Base-by-base conservation (phyloP, 2,888 invertebrate species). In the Scaptodrosophila latifasciaeformis region DNA sequence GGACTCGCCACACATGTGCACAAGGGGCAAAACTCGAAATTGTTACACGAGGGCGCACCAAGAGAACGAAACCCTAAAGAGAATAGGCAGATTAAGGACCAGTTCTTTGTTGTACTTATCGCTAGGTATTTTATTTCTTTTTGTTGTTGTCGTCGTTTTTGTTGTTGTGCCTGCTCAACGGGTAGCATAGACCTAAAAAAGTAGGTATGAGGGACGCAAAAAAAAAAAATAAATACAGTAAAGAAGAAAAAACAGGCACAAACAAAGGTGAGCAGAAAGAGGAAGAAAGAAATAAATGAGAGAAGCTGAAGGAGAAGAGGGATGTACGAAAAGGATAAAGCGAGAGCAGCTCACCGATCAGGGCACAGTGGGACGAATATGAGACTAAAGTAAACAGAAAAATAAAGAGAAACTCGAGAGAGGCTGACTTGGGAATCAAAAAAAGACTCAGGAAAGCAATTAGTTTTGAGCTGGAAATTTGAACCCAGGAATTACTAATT, bases 51-150 rank as follows among this genome's bases (percentile, higher is more conserved):
- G 10, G 19, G 19, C 80, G 44, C 50, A 48, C 45, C 31, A 42
- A 37, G 58, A 49, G 30, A 48, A 35, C 54, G 42, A 55, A 67
- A n/a, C n/a, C n/a, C n/a, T n/a, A n/a, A n/a, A n/a, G 57, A 64
- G 63, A 66, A 63, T 64, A 50, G 48, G 57, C 67, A 70, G 74
- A 74, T 74, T 74, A 74, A 77, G 78, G 80, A 77, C 74, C 80
- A 72, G 80, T 69, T 65, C 74, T 69, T 80, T 80, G 70, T 63
- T 80, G 50, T 51, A 57, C 59, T 54, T 57, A 54, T 54, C 55
- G 59, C 49, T 50, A 55, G 54, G 54, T 62, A 54, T 60, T 60
- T 56, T 37, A n/a, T 47, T 19, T 49, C 35, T 39, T 42, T 34
- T 40, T 27, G 9, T 17, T 18, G 39, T 12, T 17, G 39, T 17